Evolutionary conservation across 2,113 vertebrate genomes (phyloP).

Genomic region (Rhizomys pruinosus): DNA sequence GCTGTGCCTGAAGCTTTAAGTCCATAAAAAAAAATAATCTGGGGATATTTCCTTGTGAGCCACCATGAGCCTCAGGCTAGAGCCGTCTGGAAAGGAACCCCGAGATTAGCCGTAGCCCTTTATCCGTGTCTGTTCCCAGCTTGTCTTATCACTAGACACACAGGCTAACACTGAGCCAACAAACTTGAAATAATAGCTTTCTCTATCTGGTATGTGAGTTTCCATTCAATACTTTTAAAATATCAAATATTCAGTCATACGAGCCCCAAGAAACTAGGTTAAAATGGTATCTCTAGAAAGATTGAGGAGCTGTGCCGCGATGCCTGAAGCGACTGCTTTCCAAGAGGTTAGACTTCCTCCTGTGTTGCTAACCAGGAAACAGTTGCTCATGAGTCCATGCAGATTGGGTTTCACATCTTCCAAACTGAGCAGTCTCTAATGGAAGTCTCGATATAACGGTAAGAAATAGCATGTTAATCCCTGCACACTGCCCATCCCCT

Average conservation of each 20-base stretch:
- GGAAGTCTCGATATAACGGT: neutral
- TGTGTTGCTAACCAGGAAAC: neutral
- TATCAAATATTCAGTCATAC: constrained; percentile 50
- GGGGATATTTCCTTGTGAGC: neutral
- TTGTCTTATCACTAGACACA: neutral
- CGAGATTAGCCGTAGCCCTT: neutral
- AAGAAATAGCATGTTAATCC: neutral
- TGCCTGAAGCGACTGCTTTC: constrained; percentile 46
- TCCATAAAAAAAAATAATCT: neutral
- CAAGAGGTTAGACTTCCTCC: constrained; percentile 37
- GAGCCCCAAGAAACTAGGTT: constrained; percentile 51
- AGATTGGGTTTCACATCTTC: constrained; percentile 45
- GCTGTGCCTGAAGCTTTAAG: neutral
- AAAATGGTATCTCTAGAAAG: constrained; percentile 45
- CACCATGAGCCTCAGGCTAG: neutral
- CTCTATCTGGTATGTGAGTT: constrained; percentile 33
- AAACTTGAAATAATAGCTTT: constrained; percentile 44
- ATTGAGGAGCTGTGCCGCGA: neutral
- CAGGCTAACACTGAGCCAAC: neutral
- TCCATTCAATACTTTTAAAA: constrained; percentile 60
- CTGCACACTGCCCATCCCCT: neutral
- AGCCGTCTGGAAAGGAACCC: neutral
- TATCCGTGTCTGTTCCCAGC: neutral
- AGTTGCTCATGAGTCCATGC: neutral
- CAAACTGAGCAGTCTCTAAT: constrained; percentile 32